Evolutionary conservation across 2,888 invertebrate genomes (phyloP), one percentile per base, ranked within the genome.

Genomic region (Dicyrtomina minuta): DNA sequence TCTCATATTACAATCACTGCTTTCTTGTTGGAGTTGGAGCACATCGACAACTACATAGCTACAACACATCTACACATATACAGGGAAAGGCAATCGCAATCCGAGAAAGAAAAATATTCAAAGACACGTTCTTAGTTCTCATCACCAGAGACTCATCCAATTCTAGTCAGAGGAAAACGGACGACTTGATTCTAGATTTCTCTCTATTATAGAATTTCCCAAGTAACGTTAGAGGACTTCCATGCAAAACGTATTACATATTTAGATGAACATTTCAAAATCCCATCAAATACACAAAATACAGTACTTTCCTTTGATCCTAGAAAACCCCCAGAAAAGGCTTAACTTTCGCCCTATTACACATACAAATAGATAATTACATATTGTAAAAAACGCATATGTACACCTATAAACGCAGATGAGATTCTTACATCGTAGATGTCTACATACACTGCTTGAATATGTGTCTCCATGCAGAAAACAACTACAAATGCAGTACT

Each of bases 81-180:
- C n/a, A 56, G 33, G 33, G 56, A 27, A 33, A 27, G 24, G 22
- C 6, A 26, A 53, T 26, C 12, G 22, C 6, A 26, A 53, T 26
- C 12, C 13, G 55, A 55, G 17, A 27, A 44, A 17, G 22, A 44
- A 49, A 64, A 64, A 64, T 51, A 33, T 22, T 51, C 27, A 33
- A 49, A 39, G 26, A 51, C 64, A 64, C 64, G 64, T 64, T 64
- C 49, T 39, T 22, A 51, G 53, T 64, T 64, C 64, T 64, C 64
- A 64, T 64, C 64, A 51, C 33, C 51, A 64, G 64, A 64, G 26
- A 51, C 26, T 3, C 4, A 15, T 4, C 46, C 33, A 33, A 20
- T 46, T 43, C 46, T 46, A 46, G 3, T 17, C 33, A 33, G 33
- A 33, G 4, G 33, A 33, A n/a, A n/a, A n/a, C n/a, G n/a, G n/a